Evolutionary conservation across 2,888 invertebrate species (phyloP).

Genomic region (Parnassius orleans): DNA sequence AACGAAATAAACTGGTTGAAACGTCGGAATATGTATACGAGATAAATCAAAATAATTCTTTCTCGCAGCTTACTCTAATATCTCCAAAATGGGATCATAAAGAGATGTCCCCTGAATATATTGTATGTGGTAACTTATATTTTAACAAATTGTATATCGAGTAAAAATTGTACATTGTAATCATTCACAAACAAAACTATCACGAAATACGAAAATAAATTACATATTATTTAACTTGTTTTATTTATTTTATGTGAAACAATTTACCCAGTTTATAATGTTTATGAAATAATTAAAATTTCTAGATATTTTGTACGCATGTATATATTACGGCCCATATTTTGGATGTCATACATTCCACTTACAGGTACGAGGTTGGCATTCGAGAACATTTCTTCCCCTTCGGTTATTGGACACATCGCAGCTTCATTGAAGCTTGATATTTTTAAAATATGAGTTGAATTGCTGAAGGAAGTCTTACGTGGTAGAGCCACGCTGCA

Average conservation of each 20-base stretch:
- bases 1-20: slow-evolving; percentile 44
- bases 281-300: too few species aligned
- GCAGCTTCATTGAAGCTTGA: too few species aligned
- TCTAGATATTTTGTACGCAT: too few species aligned
- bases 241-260: slow-evolving; percentile 37
- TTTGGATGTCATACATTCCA: too few species aligned
- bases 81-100: slow-evolving; percentile 50
- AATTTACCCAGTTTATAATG: too few species aligned
- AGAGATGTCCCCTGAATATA: slow-evolving; percentile 58
- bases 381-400: too few species aligned
- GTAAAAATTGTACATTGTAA: slow-evolving; percentile 75
- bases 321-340: too few species aligned
- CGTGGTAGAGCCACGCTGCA: too few species aligned
- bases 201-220: slow-evolving; percentile 70
- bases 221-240: slow-evolving; percentile 44
- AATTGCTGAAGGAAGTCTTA: too few species aligned
- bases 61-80: slow-evolving; percentile 51
- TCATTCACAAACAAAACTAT: slow-evolving; percentile 68
- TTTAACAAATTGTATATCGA: slow-evolving; percentile 65
- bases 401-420: too few species aligned
- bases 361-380: too few species aligned
- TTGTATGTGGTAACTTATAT: slow-evolving; percentile 61
- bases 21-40: slow-evolving; percentile 63
- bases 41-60: slow-evolving; percentile 46
- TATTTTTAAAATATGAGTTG: too few species aligned